Evolutionary conservation across 1,140 invertebrate species (phyloP), one percentile per base, ranked within the genome.

Genomic region (Caenorhabditis inopinata): DNA sequence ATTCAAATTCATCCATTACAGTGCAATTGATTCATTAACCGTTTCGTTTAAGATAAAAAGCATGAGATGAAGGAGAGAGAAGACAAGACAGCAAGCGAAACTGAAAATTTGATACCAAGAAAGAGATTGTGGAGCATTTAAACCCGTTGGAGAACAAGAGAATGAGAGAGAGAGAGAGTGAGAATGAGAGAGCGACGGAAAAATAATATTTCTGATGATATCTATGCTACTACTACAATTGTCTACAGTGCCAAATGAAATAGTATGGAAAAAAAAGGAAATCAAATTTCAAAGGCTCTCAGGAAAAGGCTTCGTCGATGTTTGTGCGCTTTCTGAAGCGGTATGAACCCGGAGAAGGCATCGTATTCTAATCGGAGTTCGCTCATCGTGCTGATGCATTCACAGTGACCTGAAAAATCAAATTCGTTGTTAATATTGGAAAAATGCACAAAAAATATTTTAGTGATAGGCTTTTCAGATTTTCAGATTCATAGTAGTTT

Each of bases 331-430:
- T 42, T 68, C 23, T 29, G 32, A 38, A 21, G n/a, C 23, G 58
- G 58, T 21, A 38, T 68, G 58, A 68, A 68, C 11, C 58, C 58
- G 25, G 58, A 68, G 18, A 68, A 68, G 1, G 58, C 58, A 21
- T 68, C 58, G 58, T 68, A 68, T 68, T 68, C 58, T 68, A 68
- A 42, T 68, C 58, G 58, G 12, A 68, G 29, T 16, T 68, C 58
- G 58, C 38, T 68, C 58, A 68, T 68, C 27, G 58, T 68, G n/a
- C 58, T 68, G 32, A 68, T 68, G 32, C 58, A 68, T 68, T 68
- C 58, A 29, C 58, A 68, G 25, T 68, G 58, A 21, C 58, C 58
- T 68, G 58, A 42, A 68, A 62, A 38, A 12, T 21, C 16, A 29
- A 38, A 21, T n/a, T 21, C 18, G 7, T 18, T 9, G 32, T 3